These are phyloP conservation scores for Nasonia longicornis DNA, from an alignment of 1,140 invertebrate species.

Conservation along the genomic window DNA sequence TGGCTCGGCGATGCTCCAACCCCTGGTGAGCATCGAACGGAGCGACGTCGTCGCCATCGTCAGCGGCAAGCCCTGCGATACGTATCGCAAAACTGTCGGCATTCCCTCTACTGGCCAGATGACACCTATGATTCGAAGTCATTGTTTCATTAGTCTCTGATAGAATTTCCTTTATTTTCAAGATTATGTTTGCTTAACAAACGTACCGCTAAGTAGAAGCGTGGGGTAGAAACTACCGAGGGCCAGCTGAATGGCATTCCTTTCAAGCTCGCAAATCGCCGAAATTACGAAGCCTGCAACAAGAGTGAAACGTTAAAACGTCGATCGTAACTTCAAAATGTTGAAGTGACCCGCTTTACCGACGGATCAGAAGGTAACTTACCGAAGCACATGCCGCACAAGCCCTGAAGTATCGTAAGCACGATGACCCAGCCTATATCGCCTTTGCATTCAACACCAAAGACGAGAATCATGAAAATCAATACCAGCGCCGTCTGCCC, in stretches of 20 bases:
- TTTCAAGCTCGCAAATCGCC: conserved; percentile 90
- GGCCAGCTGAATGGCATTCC: conserved; percentile 93
- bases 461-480: conserved; percentile 91
- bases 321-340: too few relatives aligned
- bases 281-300: conserved; percentile 87
- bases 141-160: not conserved
- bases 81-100: conserved; percentile 84
- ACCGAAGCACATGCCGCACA: conserved; percentile 95
- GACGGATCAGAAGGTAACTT: conserved; percentile 39
- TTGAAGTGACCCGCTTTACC: too few relatives aligned
- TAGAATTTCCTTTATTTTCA: not conserved
- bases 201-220: conserved; percentile 82
- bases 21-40: conserved; percentile 88
- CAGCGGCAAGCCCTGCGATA: conserved; percentile 87
- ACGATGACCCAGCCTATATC: conserved; percentile 86
- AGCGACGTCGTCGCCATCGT: conserved; percentile 92
- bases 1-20: conserved; percentile 85
- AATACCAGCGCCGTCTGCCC: conserved; percentile 90
- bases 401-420: conserved; percentile 86
- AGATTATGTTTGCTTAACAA: not conserved
- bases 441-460: conserved; percentile 87
- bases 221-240: conserved; percentile 96
- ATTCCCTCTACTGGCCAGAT: conserved; percentile 92
- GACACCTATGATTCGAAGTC: conserved; percentile 72
- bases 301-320: not conserved